These are phyloP conservation scores for Xylota sylvarum DNA, from an alignment of 2,888 invertebrate species.

Conservation along the genomic window DNA sequence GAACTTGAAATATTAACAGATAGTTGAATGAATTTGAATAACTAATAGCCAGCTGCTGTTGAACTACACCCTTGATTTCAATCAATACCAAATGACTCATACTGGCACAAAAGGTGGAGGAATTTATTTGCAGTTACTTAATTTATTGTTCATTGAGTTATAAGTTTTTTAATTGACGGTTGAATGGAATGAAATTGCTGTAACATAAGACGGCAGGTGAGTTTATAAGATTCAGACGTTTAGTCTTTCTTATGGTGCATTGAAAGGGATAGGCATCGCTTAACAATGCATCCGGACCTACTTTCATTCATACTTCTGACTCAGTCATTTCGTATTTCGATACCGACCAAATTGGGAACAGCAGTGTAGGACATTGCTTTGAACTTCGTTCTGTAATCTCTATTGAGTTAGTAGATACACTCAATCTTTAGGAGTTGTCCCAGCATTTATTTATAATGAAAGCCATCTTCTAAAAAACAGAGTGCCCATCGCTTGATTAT, in stretches of 20 bases:
- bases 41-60: not conserved
- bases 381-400: no score
- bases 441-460: no score
- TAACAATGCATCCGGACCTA: no score
- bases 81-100: slow-evolving; percentile 6
- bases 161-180: not conserved
- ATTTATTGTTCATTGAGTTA: not conserved
- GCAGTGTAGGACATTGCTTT: no score
- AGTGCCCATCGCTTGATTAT: no score
- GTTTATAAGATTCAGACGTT: not conserved
- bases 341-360: no score
- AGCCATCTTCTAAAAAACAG: no score
- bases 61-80: not conserved
- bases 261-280: not conserved
- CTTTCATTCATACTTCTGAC: no score
- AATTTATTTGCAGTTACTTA: not conserved
- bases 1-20: not conserved
- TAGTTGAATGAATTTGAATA: slow-evolving; percentile 22
- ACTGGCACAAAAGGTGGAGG: not conserved
- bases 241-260: not conserved
- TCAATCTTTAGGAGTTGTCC: no score
- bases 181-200: not conserved
- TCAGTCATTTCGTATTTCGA: no score
- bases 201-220: no score
- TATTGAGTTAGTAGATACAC: no score